These are phyloP conservation scores for Linurgus olivaceus DNA, from an alignment of 2,797 vertebrate species.

Conservation along the genomic window DNA sequence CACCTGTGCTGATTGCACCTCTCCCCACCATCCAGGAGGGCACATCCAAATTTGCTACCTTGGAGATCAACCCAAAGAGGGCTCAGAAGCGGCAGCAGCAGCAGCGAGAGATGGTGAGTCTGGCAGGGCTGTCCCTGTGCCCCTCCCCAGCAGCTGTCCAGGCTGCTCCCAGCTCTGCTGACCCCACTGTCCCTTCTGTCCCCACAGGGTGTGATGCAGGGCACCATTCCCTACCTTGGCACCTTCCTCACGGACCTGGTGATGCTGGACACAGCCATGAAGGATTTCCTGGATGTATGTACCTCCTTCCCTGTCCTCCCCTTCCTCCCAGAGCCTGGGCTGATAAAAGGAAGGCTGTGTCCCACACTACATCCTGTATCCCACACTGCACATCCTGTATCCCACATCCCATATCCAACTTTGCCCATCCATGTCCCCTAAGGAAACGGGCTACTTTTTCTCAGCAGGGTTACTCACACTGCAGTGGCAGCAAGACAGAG, in stretches of 20 bases:
- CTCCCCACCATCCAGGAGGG: slow-evolving; percentile 81
- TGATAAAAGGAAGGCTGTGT: not conserved
- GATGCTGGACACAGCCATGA: slow-evolving; percentile 98
- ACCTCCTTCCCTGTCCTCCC: not conserved
- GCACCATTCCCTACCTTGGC: slow-evolving; percentile 94
- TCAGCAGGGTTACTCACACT: not conserved
- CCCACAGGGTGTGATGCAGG: slow-evolving; percentile 91
- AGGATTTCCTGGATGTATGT: slow-evolving; percentile 91
- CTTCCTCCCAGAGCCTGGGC: not conserved
- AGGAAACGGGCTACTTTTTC: not conserved
- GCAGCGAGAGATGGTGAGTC: slow-evolving; percentile 89
- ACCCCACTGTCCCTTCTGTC: not conserved
- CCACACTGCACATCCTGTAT: not conserved
- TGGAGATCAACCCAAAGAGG: slow-evolving; percentile 93
- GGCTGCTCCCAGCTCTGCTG: not conserved
- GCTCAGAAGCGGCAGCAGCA: slow-evolving; percentile 91
- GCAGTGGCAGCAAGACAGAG: not conserved
- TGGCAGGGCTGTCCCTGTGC: not conserved
- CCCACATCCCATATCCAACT: not conserved
- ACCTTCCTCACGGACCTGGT: slow-evolving; percentile 96
- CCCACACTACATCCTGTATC: not conserved
- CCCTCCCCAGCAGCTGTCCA: accelerated
- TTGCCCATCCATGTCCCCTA: not conserved
- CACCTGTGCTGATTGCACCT: not conserved
- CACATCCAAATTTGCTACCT: slow-evolving; percentile 94